Percentiles rank a stretch among this genome's conserved stretches.
Evolutionary conservation across 2,888 invertebrate species (phyloP).

Genomic region (Netelia fuscicornis): DNA sequence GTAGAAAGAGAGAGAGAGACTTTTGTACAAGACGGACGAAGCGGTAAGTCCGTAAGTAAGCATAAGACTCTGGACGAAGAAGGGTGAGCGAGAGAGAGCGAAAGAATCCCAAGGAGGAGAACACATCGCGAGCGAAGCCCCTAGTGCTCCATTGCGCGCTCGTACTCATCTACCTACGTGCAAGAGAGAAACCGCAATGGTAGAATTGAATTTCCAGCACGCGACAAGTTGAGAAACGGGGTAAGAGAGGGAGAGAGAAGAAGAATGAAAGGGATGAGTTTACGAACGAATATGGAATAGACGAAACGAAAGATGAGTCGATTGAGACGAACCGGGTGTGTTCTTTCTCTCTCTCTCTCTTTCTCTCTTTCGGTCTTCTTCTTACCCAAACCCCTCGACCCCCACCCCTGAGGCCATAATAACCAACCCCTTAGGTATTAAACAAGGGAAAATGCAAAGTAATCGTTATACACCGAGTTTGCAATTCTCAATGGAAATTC

Average conservation of each 20-base stretch:
- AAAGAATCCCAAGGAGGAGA: constrained; percentile 71
- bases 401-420: constrained; percentile 38
- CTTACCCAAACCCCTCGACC: background rate
- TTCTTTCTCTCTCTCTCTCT: constrained; percentile 9
- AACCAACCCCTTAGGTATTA: constrained; percentile 58
- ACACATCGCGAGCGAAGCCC: constrained; percentile 75
- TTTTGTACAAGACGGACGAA: constrained; percentile 64
- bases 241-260: constrained; percentile 23
- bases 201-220: constrained; percentile 80
- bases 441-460: constrained; percentile 60
- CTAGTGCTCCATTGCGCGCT: constrained; percentile 70
- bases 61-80: constrained; percentile 71
- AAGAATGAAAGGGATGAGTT: constrained; percentile 30
- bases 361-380: constrained; percentile 6
- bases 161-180: constrained; percentile 45
- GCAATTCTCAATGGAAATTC: constrained; percentile 34
- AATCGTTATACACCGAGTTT: constrained; percentile 44
- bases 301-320: constrained; percentile 57
- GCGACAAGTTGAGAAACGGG: constrained; percentile 55
- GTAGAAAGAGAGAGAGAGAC: constrained; percentile 9
- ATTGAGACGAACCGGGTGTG: constrained; percentile 38
- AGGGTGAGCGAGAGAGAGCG: background rate
- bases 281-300: constrained; percentile 42
- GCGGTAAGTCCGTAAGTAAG: constrained; percentile 80
- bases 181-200: constrained; percentile 76